Base-by-base conservation (phyloP, 2,888 invertebrate genomes). In the Meta bourneti region DNA sequence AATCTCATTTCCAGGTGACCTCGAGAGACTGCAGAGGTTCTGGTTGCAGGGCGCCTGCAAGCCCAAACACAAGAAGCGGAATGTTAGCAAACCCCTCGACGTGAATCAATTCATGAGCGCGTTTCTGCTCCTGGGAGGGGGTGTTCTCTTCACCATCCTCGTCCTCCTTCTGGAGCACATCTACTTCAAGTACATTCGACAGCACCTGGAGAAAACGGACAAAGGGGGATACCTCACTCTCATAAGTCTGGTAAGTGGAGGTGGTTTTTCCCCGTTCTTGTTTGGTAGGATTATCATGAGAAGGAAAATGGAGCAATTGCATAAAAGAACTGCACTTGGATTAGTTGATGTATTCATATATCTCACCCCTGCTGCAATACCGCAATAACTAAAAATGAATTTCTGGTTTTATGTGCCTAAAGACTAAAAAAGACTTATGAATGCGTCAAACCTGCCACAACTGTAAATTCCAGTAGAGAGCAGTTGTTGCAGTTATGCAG, bases 11-110 rank as follows among this genome's bases (percentile, higher is more conserved):
- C 19, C 94, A 97, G 97, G 99, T 77, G 98, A 99, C 95, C 96
- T 99, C 94, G 99, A 99, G 95, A 96, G 99, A 93, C 96, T 99
- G 94, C 96, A 99, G 94, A 95, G 96, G 91, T 97, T 98, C 94
- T 99, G 99, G 99, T 97, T 99, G 97, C 98, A 99, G 0, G 99
- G 99, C 61, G 97, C 98, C 2, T 99, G 99, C 95, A 97, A 98
- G 94, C 98, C 98, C 2, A 98, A 98, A 93, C 98, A 98, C 94
- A 97, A 98, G 95, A 94, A 95, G 20, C 91, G 94, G 97, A 98
- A 95, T 97, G 98, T 95, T 11, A 95, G 95, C 92, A 94, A 95
- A 81, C 95, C 95, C 6, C 94, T 96, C 71, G 96, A 95, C 71
- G 95, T 96, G 72, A 95, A 95, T 95, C 99, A 99, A 96, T 99